phyloP scores from a whole-genome alignment of 2,888 invertebrate genomes.

The Hydroisotoma schaefferi region DNA sequence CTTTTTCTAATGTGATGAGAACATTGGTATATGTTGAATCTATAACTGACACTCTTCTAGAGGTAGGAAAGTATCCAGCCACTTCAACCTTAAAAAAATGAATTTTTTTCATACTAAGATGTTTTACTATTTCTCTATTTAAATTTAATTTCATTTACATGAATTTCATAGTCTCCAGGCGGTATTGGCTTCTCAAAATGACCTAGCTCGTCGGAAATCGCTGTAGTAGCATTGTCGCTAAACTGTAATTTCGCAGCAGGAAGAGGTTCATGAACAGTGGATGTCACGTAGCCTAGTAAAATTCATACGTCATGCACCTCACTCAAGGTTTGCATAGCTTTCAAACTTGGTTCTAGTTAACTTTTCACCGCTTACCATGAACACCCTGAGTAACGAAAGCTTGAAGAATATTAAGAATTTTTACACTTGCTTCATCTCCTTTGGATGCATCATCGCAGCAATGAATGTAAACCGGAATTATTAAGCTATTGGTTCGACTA shows the following conservation, averaged over 20 bases:
- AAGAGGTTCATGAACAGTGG: constrained; percentile 41
- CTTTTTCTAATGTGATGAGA: constrained; percentile 64
- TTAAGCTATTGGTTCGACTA: constrained; percentile 18
- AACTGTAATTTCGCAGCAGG: constrained; percentile 38
- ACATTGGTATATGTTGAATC: constrained; percentile 55
- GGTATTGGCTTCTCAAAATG: constrained; percentile 46
- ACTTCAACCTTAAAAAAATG: constrained; percentile 54
- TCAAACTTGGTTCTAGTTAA: background rate
- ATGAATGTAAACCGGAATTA: constrained; percentile 29
- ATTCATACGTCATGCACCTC: no score
- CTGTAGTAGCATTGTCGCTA: constrained; percentile 34
- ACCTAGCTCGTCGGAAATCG: constrained; percentile 41
- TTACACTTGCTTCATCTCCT: constrained; percentile 18
- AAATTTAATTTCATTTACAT: constrained; percentile 21
- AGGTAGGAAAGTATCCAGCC: constrained; percentile 60
- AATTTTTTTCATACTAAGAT: no score
- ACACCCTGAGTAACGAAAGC: constrained; percentile 30
- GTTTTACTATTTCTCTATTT: background rate
- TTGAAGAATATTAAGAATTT: constrained; percentile 25
- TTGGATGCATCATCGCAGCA: constrained; percentile 26
- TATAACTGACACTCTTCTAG: constrained; percentile 56
- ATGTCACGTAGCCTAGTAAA: constrained; percentile 41
- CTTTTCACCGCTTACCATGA: constrained; percentile 22
- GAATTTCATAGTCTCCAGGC: constrained; percentile 30
- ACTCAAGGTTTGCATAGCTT: no score